These are phyloP conservation scores for Myocastor coypus DNA, from an alignment of 2,113 vertebrate genomes.

Conservation along the genomic window DNA sequence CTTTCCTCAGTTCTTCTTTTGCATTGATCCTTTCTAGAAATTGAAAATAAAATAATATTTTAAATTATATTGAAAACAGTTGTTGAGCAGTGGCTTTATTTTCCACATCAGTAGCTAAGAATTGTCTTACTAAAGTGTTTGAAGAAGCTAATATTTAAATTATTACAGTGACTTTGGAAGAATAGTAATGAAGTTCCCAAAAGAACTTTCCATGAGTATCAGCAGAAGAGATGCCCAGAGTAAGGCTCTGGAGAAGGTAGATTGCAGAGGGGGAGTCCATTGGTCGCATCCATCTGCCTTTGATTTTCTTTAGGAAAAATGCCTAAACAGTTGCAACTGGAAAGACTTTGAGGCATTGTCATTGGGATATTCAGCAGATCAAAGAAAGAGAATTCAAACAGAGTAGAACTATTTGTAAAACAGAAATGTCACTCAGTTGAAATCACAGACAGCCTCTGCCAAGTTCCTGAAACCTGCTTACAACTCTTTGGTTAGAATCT, in stretches of 20 bases:
- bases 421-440: background rate
- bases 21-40: constrained; percentile 24
- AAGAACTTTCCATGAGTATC: background rate
- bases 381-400: constrained; percentile 30
- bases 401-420: constrained; percentile 34
- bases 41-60: constrained; percentile 34
- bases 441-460: background rate
- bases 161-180: constrained; percentile 24
- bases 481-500: background rate
- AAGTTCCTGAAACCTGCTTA: background rate
- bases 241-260: background rate
- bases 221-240: background rate
- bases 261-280: background rate
- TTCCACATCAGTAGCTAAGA: constrained; percentile 12
- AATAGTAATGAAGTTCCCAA: background rate
- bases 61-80: constrained; percentile 50
- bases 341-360: constrained; percentile 25
- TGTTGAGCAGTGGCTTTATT: constrained; percentile 32
- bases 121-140: constrained; percentile 38
- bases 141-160: constrained; percentile 42
- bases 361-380: background rate
- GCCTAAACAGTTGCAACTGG: background rate
- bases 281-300: background rate
- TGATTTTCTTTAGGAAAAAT: background rate
- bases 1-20: constrained; percentile 40